phyloP scores from a whole-genome alignment of 2,113 vertebrate genomes.

The Machaerirhynchus nigripectus region DNA sequence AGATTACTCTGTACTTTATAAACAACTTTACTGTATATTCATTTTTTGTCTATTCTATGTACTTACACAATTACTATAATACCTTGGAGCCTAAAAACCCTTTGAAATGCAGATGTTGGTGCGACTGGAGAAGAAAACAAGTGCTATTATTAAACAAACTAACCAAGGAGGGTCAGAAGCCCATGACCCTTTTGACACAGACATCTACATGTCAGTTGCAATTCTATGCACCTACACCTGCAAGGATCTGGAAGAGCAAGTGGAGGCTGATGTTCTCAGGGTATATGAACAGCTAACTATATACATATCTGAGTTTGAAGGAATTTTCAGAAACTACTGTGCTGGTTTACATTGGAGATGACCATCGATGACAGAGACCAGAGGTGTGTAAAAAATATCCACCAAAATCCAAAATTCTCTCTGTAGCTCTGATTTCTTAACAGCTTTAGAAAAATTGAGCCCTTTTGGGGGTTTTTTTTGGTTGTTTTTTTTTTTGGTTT shows the following conservation, averaged over 20 bases:
- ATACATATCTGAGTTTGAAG: background rate
- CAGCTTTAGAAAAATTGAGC: fast-evolving
- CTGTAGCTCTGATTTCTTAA: background rate
- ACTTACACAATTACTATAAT: background rate
- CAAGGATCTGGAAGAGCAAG: background rate
- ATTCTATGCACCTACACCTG: background rate
- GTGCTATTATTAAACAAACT: background rate
- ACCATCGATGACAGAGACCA: fast-evolving
- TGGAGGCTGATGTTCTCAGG: background rate
- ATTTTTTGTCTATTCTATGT: background rate
- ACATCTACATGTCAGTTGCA: background rate
- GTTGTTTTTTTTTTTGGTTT: too few species aligned
- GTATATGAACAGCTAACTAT: background rate
- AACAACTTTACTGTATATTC: background rate
- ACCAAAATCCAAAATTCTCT: too few species aligned
- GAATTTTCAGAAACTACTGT: background rate
- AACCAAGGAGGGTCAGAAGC: background rate
- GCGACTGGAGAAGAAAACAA: background rate
- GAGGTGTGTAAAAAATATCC: background rate
- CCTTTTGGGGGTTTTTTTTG: too few species aligned
- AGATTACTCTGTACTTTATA: background rate
- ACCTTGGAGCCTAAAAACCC: background rate
- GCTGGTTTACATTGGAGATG: background rate
- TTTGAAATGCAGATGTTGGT: background rate
- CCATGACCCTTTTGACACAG: background rate